These are phyloP conservation scores for Mystacides longicornis DNA, from an alignment of 2,888 invertebrate species.

Conservation along the genomic window DNA sequence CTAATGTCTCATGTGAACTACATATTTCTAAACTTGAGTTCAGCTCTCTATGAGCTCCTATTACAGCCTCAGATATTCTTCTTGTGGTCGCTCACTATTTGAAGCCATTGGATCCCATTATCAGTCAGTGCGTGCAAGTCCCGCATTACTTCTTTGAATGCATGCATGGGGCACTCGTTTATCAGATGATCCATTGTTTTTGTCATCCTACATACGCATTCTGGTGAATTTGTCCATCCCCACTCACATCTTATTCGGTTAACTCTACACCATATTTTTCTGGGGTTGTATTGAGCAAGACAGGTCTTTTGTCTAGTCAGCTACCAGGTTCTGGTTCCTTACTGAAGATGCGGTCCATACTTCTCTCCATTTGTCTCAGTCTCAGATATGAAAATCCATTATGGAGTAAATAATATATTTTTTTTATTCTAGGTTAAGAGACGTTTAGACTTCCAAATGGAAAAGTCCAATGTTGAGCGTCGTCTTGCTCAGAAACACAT, in stretches of 20 bases:
- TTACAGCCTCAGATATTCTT: no score
- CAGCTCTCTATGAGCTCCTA: no score
- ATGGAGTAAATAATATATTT: constrained; percentile 11
- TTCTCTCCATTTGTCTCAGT: not conserved
- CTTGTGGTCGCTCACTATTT: no score
- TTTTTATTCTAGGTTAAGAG: constrained; percentile 61
- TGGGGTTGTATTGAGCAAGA: not conserved
- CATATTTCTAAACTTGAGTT: no score
- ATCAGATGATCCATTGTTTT: no score
- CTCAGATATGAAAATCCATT: no score
- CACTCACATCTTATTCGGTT: not conserved
- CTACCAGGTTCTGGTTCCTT: not conserved
- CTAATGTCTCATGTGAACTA: no score
- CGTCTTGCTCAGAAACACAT: constrained; percentile 87
- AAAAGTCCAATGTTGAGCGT: constrained; percentile 73
- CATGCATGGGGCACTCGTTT: no score
- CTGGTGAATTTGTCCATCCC: not conserved
- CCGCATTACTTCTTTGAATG: no score
- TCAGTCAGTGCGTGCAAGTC: no score
- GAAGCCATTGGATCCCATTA: no score
- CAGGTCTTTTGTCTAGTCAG: not conserved
- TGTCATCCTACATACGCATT: no score
- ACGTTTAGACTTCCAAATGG: constrained; percentile 88
- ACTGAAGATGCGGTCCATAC: not conserved
- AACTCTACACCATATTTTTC: not conserved